A percentile compares a stretch with the other conserved stretches of the same genome.
Evolutionary conservation across 2,797 vertebrate genomes (phyloP).

Genomic region (Phoeniculus purpureus): DNA sequence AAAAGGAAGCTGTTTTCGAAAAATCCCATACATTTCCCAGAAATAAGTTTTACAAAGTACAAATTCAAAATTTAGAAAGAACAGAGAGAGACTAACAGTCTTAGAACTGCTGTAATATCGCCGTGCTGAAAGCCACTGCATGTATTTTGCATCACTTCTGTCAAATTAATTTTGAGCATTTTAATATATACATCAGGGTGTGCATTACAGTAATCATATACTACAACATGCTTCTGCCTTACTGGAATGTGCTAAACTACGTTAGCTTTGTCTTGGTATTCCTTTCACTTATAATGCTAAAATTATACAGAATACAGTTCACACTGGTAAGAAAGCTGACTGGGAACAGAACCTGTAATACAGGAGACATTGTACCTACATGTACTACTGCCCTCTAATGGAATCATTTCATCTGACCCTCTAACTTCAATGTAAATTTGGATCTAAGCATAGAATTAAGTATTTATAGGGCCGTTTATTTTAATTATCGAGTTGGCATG

Average conservation of each 20-base stretch:
- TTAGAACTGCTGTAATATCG: background rate
- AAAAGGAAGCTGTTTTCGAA: background rate
- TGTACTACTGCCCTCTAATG: constrained; percentile 51
- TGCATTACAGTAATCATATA: background rate
- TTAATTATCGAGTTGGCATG: background rate
- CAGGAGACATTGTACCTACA: background rate
- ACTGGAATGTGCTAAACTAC: background rate
- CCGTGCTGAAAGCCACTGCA: background rate
- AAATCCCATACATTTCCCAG: background rate
- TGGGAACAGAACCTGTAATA: background rate
- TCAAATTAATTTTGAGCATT: fast-evolving
- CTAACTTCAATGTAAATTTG: background rate
- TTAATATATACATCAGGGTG: background rate
- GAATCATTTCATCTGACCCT: background rate
- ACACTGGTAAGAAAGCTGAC: background rate
- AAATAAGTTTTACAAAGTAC: background rate
- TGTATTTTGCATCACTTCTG: background rate
- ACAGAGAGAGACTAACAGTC: background rate
- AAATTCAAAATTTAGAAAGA: background rate
- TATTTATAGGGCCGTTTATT: background rate
- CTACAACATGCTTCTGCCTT: background rate
- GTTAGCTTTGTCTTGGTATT: background rate
- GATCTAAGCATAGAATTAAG: background rate
- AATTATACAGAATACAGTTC: background rate
- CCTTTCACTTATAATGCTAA: background rate